Evolutionary conservation across 2,797 vertebrate species (phyloP).

Genomic region (Sebastes umbrosus): DNA sequence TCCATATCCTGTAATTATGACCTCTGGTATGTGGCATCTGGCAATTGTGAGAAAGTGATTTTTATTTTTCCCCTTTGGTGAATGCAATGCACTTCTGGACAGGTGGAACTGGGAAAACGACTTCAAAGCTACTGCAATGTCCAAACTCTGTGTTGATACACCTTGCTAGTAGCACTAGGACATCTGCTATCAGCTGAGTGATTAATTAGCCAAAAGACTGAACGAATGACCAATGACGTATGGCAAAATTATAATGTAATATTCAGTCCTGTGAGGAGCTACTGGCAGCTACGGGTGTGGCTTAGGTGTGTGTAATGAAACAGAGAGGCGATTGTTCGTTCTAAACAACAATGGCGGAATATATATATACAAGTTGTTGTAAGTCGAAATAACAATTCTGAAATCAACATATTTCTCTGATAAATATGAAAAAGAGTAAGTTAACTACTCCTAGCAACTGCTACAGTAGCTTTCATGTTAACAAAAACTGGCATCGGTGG

Average conservation of each 20-base stretch:
- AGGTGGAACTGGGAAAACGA: neutral
- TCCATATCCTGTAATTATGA: constrained; percentile 13
- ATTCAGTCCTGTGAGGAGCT: too few relatives aligned
- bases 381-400: neutral
- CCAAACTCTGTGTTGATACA: neutral
- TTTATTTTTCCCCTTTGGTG: neutral
- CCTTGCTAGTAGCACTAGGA: neutral
- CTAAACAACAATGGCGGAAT: too few relatives aligned
- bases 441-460: neutral
- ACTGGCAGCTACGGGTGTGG: too few relatives aligned
- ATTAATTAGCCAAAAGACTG: neutral
- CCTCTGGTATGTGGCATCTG: neutral
- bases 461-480: neutral
- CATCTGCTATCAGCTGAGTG: neutral
- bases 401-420: neutral
- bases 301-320: too few relatives aligned
- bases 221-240: neutral
- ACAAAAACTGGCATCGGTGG: too few relatives aligned
- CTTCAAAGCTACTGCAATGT: neutral
- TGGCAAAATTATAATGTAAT: neutral
- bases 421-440: neutral
- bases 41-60: neutral
- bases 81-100: neutral
- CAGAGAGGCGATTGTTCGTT: too few relatives aligned
- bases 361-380: too few relatives aligned